These are phyloP conservation scores for Callyntrura sp. DNA, from an alignment of 2,888 invertebrate genomes.

Conservation along the genomic window DNA sequence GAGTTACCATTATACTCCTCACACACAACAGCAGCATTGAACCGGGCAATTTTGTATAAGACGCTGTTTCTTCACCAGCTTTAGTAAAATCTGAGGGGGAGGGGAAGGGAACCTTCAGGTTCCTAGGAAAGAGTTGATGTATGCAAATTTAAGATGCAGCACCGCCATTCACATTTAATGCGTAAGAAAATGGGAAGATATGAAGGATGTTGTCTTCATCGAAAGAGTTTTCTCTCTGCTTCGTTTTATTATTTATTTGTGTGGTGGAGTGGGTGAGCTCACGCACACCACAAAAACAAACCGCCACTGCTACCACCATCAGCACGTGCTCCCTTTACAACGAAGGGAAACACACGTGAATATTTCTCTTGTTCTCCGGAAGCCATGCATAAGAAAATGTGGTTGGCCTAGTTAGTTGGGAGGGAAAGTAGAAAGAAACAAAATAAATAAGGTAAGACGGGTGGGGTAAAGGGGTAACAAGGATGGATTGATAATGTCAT, in stretches of 20 bases:
- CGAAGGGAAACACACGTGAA: neutral
- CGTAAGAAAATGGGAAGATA: constrained; percentile 48
- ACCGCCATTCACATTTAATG: constrained; percentile 58
- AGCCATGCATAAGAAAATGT: neutral
- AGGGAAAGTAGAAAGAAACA: constrained; percentile 11
- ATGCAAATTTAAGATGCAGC: constrained; percentile 12
- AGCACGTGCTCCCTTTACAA: constrained; percentile 26
- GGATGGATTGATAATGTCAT: constrained; percentile 69
- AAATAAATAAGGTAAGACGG: constrained; percentile 30
- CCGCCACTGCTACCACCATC: neutral
- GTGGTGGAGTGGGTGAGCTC: neutral
- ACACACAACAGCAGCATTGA: neutral
- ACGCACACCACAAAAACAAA: neutral
- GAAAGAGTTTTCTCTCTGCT: neutral
- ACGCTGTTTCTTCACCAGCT: too few species aligned
- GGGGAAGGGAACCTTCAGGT: too few species aligned
- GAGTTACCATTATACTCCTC: neutral
- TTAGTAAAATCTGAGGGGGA: too few species aligned
- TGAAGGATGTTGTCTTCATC: constrained; percentile 58
- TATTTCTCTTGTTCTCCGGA: neutral
- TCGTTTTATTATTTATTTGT: neutral
- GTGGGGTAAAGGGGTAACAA: neutral
- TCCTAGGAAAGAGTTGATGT: neutral
- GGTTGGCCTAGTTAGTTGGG: constrained; percentile 41
- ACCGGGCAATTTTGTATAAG: neutral